phyloP scores from a whole-genome alignment of 2,888 invertebrate species.

The Tryphoninae sp. region DNA sequence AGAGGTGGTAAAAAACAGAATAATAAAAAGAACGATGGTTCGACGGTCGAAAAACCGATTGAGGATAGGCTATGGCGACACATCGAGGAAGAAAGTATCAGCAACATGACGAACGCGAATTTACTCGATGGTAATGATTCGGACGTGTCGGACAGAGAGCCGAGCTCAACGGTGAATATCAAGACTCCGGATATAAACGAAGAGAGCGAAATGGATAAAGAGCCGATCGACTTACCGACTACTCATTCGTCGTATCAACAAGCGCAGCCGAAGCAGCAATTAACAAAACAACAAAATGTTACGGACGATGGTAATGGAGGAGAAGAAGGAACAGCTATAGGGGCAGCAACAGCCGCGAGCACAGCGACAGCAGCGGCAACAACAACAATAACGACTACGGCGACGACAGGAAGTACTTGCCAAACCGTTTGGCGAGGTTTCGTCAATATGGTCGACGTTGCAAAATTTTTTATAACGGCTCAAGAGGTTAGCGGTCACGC shows the following conservation, averaged over 20 bases:
- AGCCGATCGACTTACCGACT: constrained; percentile 51
- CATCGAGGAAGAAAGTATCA: constrained; percentile 80
- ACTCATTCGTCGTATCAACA: constrained; percentile 49
- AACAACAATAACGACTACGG: constrained; percentile 1
- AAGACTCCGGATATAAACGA: constrained; percentile 83
- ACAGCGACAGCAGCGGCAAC: too few relatives aligned
- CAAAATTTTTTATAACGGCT: constrained; percentile 92
- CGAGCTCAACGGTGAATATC: constrained; percentile 89
- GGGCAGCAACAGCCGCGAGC: background rate
- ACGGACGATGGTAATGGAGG: constrained; percentile 14
- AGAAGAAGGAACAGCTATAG: background rate
- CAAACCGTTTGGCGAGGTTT: constrained; percentile 90
- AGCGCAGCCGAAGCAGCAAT: constrained; percentile 48
- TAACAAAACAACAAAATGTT: constrained; percentile 31
- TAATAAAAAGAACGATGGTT: constrained; percentile 68
- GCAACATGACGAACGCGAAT: constrained; percentile 61
- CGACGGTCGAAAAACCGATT: constrained; percentile 76
- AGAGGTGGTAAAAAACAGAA: constrained; percentile 68
- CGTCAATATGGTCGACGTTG: constrained; percentile 95
- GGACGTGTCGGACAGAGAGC: constrained; percentile 86
- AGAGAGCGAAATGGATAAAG: constrained; percentile 70
- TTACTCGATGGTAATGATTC: constrained; percentile 77
- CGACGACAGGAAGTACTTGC: constrained; percentile 60
- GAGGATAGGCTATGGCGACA: constrained; percentile 83
- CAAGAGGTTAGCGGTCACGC: constrained; percentile 88